Evolutionary conservation across 2,113 vertebrate genomes (phyloP).

Genomic region (Rattus rattus): DNA sequence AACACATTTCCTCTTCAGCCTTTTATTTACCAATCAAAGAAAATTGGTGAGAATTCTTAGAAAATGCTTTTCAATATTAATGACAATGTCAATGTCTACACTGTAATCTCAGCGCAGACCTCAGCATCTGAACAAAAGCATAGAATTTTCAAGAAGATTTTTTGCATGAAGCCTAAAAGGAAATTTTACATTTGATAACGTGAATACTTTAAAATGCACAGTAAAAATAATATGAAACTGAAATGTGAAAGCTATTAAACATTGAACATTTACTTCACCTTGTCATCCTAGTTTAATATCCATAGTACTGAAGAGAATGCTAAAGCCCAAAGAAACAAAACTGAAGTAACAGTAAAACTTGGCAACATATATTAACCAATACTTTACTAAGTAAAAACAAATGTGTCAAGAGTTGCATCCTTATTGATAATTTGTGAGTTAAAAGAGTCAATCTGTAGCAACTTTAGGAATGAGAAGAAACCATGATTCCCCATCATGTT

Average conservation of each 20-base stretch:
- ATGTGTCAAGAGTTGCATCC: neutral
- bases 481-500: neutral
- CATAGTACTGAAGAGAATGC: neutral
- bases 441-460: neutral
- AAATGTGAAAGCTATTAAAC: neutral
- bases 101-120: too few relatives aligned
- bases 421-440: neutral
- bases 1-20: too few relatives aligned
- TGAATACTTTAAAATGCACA: neutral
- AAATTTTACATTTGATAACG: neutral
- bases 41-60: too few relatives aligned
- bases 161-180: neutral
- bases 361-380: neutral
- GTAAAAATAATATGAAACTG: neutral
- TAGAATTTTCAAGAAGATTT: neutral
- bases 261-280: neutral
- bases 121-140: neutral
- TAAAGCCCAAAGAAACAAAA: neutral
- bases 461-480: constrained; percentile 8
- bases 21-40: too few relatives aligned
- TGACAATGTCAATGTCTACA: too few relatives aligned
- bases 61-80: too few relatives aligned
- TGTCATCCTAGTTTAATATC: neutral
- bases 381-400: neutral
- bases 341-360: neutral